Evolutionary conservation across 2,113 vertebrate genomes (phyloP), one percentile per base, ranked within the genome.

Genomic region (Dipodomys spectabilis): DNA sequence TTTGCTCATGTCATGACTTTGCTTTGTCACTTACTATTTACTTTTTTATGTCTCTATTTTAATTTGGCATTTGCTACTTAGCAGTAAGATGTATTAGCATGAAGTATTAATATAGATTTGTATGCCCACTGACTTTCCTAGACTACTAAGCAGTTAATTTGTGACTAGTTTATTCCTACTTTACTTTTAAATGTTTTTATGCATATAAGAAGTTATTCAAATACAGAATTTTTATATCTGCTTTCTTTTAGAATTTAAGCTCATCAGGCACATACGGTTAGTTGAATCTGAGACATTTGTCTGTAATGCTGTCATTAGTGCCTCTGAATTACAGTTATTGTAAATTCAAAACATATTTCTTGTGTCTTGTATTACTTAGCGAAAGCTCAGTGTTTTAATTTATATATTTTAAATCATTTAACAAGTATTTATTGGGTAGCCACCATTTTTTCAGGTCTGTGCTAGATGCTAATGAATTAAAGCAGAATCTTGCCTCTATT

Each of bases 131-230:
- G 45, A 62, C 71, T 93, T 93, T 86, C 80, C 30, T 95, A 53
- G 67, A 81, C 57, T 91, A 79, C 88, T 86, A 86, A 92, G 45
- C 64, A 67, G 27, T 77, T 93, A 64, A 88, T 93, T 93, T 93
- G 90, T 88, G 44, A 32, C 53, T 80, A 57, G 71, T 86, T 83
- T 81, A 49, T 94, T 57, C 32, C 67, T 73, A 30, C 88, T 16
- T 57, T 13, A 82, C 49, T 91, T 81, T 32, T 84, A 90, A 75
- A 62, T 88, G 11, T 74, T 67, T 82, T 71, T 39, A 49, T 82
- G 27, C 39, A 35, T 60, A 28, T 68, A 45, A 92, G 45, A 80
- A 91, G 65, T 91, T 75, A 75, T 77, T 84, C 27, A 84, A 25
- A 62, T 68, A 82, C 9, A 49, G 78, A 49, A 67, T 72, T 84